Evolutionary conservation across 2,797 vertebrate genomes (phyloP).

Genomic region (Argentina silus): DNA sequence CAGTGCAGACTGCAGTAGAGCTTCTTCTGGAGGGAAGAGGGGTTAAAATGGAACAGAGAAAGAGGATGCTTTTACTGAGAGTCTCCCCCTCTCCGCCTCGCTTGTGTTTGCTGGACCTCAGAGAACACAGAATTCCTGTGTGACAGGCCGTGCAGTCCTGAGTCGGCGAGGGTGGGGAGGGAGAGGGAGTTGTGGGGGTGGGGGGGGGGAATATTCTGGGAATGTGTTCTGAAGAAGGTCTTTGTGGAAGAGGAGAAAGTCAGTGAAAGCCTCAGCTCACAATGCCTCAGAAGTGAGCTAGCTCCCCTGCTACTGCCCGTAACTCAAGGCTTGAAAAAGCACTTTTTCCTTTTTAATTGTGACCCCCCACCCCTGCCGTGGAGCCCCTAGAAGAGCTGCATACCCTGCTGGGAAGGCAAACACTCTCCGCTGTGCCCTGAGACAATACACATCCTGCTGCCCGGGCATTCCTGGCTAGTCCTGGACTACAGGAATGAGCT

Average conservation of each 20-base stretch:
- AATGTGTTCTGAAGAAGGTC: slow-evolving; percentile 66
- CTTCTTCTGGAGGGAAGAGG: slow-evolving; percentile 17
- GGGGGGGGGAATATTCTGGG: slow-evolving; percentile 61
- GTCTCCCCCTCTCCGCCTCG: neutral
- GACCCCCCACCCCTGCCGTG: slow-evolving; percentile 41
- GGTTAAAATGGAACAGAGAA: slow-evolving; percentile 17
- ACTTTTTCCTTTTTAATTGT: slow-evolving; percentile 52
- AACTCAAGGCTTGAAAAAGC: slow-evolving; percentile 63
- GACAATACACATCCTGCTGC: slow-evolving; percentile 68
- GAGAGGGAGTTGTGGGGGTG: neutral
- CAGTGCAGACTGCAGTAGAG: slow-evolving; percentile 22
- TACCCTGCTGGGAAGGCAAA: slow-evolving; percentile 73
- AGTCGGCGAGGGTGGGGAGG: neutral
- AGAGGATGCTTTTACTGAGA: neutral
- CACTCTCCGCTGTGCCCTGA: slow-evolving; percentile 60
- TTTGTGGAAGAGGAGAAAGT: slow-evolving; percentile 56
- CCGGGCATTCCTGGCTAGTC: slow-evolving; percentile 56
- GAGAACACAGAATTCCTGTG: slow-evolving; percentile 48
- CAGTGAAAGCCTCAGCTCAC: slow-evolving; percentile 43
- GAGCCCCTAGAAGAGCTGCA: slow-evolving; percentile 53
- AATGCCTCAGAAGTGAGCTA: slow-evolving; percentile 50
- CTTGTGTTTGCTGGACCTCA: slow-evolving; percentile 45
- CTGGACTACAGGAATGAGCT: slow-evolving; percentile 43
- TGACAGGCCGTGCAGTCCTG: slow-evolving; percentile 40
- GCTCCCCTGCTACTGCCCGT: slow-evolving; percentile 38